Evolutionary conservation across 2,888 invertebrate genomes (phyloP).

Genomic region (Drosophila anomelani): DNA sequence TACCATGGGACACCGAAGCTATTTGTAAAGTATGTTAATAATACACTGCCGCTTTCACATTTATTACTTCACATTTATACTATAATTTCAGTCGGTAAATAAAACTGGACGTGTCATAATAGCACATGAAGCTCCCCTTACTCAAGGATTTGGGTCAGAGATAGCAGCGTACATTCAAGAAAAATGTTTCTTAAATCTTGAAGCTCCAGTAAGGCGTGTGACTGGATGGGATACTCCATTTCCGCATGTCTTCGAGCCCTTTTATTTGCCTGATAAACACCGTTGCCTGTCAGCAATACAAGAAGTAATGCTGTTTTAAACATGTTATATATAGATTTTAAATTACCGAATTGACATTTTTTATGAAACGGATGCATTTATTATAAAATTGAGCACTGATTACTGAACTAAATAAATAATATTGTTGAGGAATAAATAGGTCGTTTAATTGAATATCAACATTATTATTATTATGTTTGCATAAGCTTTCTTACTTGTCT

Average conservation of each 20-base stretch:
- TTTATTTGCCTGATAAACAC: constrained; percentile 98
- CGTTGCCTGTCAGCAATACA: constrained; percentile 93
- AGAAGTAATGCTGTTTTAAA: constrained; percentile 89
- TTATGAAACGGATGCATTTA: constrained; percentile 5
- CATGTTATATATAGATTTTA: background rate
- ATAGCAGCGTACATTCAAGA: constrained; percentile 96
- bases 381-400: background rate
- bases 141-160: constrained; percentile 98
- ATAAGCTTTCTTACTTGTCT: too few species aligned
- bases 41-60: background rate
- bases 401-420: background rate
- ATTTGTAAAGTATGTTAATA: constrained; percentile 90
- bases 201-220: constrained; percentile 95
- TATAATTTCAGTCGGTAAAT: constrained; percentile 92
- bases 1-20: constrained; percentile 98
- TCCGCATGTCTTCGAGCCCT: constrained; percentile 97
- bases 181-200: constrained; percentile 96
- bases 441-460: too few species aligned
- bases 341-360: background rate
- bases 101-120: constrained; percentile 97
- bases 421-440: too few species aligned
- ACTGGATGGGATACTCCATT: constrained; percentile 98
- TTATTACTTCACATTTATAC: background rate
- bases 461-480: too few species aligned
- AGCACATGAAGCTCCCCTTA: constrained; percentile 98